These are phyloP conservation scores for Epinotia bilunana DNA, from an alignment of 2,888 invertebrate genomes.

Conservation along the genomic window DNA sequence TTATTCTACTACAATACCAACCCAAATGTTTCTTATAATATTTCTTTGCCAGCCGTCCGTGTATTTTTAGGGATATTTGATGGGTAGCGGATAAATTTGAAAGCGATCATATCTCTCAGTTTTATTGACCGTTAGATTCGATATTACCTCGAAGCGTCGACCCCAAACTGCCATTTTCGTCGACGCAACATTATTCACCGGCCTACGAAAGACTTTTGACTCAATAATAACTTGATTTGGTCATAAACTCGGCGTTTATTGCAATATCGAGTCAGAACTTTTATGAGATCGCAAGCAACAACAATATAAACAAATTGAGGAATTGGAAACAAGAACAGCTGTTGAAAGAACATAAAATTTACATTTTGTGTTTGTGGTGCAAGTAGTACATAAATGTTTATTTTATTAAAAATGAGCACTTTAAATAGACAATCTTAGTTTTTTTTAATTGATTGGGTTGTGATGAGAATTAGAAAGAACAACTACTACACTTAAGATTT, in stretches of 20 bases:
- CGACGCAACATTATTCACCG: constrained; percentile 53
- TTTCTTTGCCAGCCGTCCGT: constrained; percentile 52
- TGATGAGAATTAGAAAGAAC: too few relatives aligned
- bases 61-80: constrained; percentile 64
- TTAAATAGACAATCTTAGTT: too few relatives aligned
- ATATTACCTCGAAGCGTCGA: constrained; percentile 57
- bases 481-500: too few relatives aligned
- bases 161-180: constrained; percentile 50
- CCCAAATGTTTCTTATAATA: constrained; percentile 31
- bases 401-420: too few relatives aligned
- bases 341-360: background rate
- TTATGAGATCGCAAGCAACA: background rate
- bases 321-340: constrained; percentile 1
- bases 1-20: constrained; percentile 17
- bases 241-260: constrained; percentile 36
- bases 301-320: constrained; percentile 1
- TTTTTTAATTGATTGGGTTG: too few relatives aligned
- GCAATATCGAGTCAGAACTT: background rate
- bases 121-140: constrained; percentile 71
- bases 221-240: constrained; percentile 45
- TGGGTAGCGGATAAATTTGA: constrained; percentile 64
- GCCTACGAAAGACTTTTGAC: constrained; percentile 46
- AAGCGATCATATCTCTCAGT: constrained; percentile 66
- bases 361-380: too few relatives aligned
- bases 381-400: background rate